Conservation (phyloP, 30 jellyfish, hydroid and myxozoan genomes). For the Pseudorhiza aurosa region DNA sequence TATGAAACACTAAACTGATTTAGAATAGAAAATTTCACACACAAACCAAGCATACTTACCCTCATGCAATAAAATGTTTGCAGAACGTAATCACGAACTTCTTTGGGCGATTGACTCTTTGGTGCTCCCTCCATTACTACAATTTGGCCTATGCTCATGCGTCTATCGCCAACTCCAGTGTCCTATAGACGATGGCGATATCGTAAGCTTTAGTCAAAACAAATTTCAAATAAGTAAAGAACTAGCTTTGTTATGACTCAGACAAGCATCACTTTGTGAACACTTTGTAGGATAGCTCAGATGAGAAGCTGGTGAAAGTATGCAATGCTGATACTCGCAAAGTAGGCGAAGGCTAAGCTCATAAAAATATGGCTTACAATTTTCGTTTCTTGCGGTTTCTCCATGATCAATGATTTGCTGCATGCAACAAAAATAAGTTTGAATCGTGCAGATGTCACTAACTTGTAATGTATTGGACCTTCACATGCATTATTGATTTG, state of each 20-base stretch:
- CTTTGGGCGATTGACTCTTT: constrained; percentile 47
- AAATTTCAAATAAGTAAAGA: too few species aligned
- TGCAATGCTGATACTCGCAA: too few species aligned
- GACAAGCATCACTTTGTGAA: too few species aligned
- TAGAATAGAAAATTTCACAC: background rate
- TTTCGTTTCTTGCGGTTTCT: constrained; percentile 54
- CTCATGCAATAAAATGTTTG: constrained; percentile 58
- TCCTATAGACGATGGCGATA: background rate
- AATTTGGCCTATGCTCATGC: constrained; percentile 4
- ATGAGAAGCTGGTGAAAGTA: too few species aligned
- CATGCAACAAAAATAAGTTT: background rate
- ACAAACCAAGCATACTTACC: constrained; percentile 20
- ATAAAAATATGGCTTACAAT: constrained; percentile 17
- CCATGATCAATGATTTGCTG: constrained; percentile 28
- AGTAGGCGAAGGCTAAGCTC: too few species aligned
- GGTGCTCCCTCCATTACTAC: constrained; percentile 22
- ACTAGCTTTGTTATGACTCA: too few species aligned
- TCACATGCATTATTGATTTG: too few species aligned
- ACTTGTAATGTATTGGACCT: too few species aligned
- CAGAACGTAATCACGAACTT: constrained; percentile 59
- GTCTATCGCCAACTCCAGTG: background rate
- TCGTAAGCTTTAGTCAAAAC: background rate
- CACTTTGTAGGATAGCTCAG: too few species aligned
- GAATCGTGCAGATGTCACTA: constrained; percentile 7
- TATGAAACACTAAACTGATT: background rate